A percentile compares a stretch with the other conserved stretches of the same genome.
Conservation (phyloP, 2,888 invertebrate genomes). For the Erannis defoliaria region DNA sequence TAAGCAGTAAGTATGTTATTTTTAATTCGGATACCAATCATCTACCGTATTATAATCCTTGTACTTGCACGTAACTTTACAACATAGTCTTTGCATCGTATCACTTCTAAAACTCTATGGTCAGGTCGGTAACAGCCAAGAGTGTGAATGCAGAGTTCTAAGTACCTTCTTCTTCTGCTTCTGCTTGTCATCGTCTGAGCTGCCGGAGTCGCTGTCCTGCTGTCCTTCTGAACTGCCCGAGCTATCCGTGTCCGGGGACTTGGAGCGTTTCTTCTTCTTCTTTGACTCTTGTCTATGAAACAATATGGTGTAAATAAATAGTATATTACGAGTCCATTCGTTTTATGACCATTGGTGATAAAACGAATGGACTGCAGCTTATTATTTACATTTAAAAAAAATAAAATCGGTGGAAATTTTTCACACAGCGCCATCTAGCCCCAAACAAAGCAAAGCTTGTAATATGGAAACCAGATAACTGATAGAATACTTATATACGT, state of each 20-base stretch:
- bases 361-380: neutral
- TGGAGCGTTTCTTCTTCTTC: slow-evolving; percentile 87
- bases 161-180: slow-evolving; percentile 82
- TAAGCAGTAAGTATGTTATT: no score
- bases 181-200: slow-evolving; percentile 71
- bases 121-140: slow-evolving; percentile 34
- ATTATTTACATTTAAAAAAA: no score
- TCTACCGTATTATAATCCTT: neutral
- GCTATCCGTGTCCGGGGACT: slow-evolving; percentile 82
- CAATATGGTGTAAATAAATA: slow-evolving; percentile 7
- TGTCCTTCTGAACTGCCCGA: slow-evolving; percentile 72
- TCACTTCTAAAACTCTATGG: slow-evolving; percentile 44
- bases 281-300: slow-evolving; percentile 75
- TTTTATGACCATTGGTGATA: neutral
- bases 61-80: neutral
- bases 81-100: slow-evolving; percentile 57
- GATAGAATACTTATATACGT: no score
- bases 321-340: neutral
- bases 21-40: no score
- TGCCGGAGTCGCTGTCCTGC: slow-evolving; percentile 69
- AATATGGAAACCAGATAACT: no score
- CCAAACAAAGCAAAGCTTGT: no score
- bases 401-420: no score
- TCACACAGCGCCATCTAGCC: no score
- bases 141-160: slow-evolving; percentile 37